These are phyloP conservation scores for Drosophila neotestacea DNA, from an alignment of 2,888 invertebrate genomes.

Conservation along the genomic window DNA sequence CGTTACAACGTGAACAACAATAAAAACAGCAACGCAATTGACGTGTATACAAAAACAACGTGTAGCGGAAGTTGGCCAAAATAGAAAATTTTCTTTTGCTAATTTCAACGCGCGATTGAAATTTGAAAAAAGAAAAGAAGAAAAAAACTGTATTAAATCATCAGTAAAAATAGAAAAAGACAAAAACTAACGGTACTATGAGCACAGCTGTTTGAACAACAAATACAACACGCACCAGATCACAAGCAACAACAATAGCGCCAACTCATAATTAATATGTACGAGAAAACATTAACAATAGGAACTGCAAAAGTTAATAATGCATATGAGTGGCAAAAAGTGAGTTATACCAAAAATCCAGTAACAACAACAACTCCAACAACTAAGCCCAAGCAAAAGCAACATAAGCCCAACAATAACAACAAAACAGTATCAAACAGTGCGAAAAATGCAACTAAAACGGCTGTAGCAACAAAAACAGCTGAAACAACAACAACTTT, in stretches of 20 bases:
- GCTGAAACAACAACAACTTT: conserved; percentile 16
- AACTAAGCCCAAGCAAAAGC: conserved; percentile 59
- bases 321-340: conserved; percentile 82
- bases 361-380: conserved; percentile 43
- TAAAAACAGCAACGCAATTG: conserved; percentile 42
- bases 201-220: conserved; percentile 63
- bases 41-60: conserved; percentile 43
- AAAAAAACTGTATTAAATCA: conserved; percentile 68
- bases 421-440: conserved; percentile 27
- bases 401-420: conserved; percentile 30
- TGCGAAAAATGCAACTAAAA: conserved; percentile 60
- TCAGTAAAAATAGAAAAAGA: conserved; percentile 70
- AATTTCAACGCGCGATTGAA: conserved; percentile 66
- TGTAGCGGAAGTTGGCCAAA: conserved; percentile 59
- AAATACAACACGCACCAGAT: conserved; percentile 56
- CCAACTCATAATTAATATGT: conserved; percentile 71
- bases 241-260: conserved; percentile 38
- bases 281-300: conserved; percentile 74
- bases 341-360: conserved; percentile 76
- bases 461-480: conserved; percentile 36
- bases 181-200: conserved; percentile 69
- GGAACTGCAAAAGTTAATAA: conserved; percentile 78
- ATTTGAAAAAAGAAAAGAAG: conserved; percentile 40
- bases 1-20: conserved; percentile 36
- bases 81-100: conserved; percentile 50